Evolutionary conservation across 2,888 invertebrate genomes (phyloP).

Genomic region (Deilephila elpenor): DNA sequence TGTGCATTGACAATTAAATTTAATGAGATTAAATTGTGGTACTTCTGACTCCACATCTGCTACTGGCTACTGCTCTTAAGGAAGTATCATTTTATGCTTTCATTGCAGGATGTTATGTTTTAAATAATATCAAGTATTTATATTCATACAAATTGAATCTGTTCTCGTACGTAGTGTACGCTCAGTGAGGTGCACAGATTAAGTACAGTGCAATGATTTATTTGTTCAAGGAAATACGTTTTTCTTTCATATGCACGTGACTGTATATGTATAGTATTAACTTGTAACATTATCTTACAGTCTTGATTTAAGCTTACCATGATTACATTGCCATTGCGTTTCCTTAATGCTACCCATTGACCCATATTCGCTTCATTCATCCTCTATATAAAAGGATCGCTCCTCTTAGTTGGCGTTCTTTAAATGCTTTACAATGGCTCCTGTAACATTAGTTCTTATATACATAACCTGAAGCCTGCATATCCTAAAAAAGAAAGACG

Average conservation of each 20-base stretch:
- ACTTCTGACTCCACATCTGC: constrained; percentile 71
- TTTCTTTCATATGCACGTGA: background rate
- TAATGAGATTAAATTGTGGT: constrained; percentile 78
- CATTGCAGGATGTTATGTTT: constrained; percentile 35
- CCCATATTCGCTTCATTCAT: constrained; percentile 5
- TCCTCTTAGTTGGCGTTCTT: background rate
- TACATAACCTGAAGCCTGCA: too few species aligned
- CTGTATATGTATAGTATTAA: too few species aligned
- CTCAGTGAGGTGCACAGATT: background rate
- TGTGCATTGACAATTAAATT: constrained; percentile 77
- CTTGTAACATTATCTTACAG: too few species aligned
- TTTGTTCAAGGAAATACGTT: background rate
- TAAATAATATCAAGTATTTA: constrained; percentile 34
- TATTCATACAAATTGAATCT: constrained; percentile 7
- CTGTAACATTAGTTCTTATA: background rate
- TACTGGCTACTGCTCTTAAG: constrained; percentile 43
- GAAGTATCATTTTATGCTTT: constrained; percentile 28
- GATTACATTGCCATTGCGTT: background rate
- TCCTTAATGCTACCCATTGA: background rate
- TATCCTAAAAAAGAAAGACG: too few species aligned
- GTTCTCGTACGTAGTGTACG: background rate
- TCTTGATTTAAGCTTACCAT: background rate
- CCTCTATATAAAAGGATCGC: background rate
- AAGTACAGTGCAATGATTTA: background rate
- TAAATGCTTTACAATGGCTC: background rate